These are phyloP conservation scores for Xyrichtys novacula DNA, from an alignment of 2,797 vertebrate genomes.

Conservation along the genomic window DNA sequence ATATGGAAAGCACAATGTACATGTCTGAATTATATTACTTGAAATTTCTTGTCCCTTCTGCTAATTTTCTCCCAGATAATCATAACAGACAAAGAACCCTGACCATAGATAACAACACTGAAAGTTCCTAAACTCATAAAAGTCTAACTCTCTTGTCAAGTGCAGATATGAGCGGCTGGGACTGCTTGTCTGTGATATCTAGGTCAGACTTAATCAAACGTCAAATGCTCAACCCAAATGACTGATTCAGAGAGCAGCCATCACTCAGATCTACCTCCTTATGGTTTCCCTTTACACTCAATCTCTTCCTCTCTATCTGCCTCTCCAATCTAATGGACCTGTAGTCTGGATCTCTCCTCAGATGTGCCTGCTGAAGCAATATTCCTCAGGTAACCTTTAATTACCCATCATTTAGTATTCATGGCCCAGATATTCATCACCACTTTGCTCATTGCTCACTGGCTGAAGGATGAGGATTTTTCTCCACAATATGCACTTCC, in stretches of 20 bases:
- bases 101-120: slow-evolving; percentile 36
- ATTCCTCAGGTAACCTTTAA: slow-evolving; percentile 81
- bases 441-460: slow-evolving; percentile 53
- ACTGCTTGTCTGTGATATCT: slow-evolving; percentile 69
- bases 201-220: slow-evolving; percentile 82
- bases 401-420: slow-evolving; percentile 83
- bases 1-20: too few relatives aligned
- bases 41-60: neutral
- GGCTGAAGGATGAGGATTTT: slow-evolving; percentile 53
- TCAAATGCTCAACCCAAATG: slow-evolving; percentile 70
- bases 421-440: slow-evolving; percentile 77
- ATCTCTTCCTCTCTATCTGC: slow-evolving; percentile 26
- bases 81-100: slow-evolving; percentile 2
- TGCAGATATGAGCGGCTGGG: slow-evolving; percentile 50
- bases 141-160: slow-evolving; percentile 49
- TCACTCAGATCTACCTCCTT: slow-evolving; percentile 65
- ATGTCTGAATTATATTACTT: neutral
- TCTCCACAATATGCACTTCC: slow-evolving; percentile 37
- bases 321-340: slow-evolving; percentile 57
- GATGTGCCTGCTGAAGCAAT: slow-evolving; percentile 74
- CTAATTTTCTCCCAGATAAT: slow-evolving; percentile 13
- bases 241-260: slow-evolving; percentile 73
- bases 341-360: slow-evolving; percentile 59
- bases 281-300: slow-evolving; percentile 28
- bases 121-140: slow-evolving; percentile 42